A percentile compares a stretch with the other conserved stretches of the same genome.
phyloP scores from a whole-genome alignment of 2,113 vertebrate species.

The Nannospalax galili region DNA sequence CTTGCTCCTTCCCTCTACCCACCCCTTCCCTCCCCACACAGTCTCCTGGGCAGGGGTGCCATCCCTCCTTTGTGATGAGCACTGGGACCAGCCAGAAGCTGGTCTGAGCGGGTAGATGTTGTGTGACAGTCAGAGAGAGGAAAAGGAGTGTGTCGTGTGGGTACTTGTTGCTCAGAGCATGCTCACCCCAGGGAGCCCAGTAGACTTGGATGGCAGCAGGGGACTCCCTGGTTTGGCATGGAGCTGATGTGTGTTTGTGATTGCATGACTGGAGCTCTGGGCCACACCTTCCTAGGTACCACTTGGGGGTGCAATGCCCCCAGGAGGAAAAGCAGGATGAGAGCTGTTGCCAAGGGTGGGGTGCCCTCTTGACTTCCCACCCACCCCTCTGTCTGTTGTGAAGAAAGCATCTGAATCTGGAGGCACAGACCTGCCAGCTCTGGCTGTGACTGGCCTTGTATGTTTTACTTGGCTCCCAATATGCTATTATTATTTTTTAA shows the following conservation, averaged over 20 bases:
- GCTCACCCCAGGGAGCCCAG: neutral
- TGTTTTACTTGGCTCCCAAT: constrained; percentile 65
- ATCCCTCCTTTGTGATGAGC: neutral
- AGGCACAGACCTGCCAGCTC: neutral
- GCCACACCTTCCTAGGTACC: neutral
- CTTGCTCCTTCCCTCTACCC: too few relatives aligned
- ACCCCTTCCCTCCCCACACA: too few relatives aligned
- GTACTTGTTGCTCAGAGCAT: neutral
- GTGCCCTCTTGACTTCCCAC: neutral
- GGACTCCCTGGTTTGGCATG: neutral
- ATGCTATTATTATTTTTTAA: constrained; percentile 65
- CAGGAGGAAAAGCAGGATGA: neutral
- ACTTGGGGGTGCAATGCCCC: neutral
- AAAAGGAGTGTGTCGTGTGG: neutral
- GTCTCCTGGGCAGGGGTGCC: neutral
- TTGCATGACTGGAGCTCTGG: neutral
- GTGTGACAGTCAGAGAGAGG: neutral
- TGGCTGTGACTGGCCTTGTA: neutral
- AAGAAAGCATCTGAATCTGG: neutral
- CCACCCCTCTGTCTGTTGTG: neutral
- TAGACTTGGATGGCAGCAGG: neutral
- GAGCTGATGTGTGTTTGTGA: fast-evolving
- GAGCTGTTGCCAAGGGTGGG: neutral
- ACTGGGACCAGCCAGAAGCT: neutral
- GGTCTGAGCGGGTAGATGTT: neutral